Evolutionary conservation across 2,113 vertebrate species (phyloP), one percentile per base, ranked within the genome.

Genomic region (Patagioenas fasciata): DNA sequence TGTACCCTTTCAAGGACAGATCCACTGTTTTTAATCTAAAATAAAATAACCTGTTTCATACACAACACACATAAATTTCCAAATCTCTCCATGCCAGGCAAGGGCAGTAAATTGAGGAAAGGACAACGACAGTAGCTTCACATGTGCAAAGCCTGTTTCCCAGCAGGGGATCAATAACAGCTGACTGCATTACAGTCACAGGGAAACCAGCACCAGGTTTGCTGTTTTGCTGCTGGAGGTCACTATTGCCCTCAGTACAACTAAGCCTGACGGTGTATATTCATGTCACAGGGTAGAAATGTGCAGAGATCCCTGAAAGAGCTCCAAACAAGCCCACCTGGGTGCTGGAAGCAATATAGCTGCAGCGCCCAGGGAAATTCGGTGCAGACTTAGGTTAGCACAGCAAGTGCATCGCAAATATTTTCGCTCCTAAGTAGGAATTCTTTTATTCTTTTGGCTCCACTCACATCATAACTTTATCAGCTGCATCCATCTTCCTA

Each of bases 101-200:
- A 88, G 78, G 48, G 62, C 69, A 78, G 54, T 90, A 92, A 97
- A 96, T 75, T 80, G 75, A 96, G 85, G 85, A 51, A 78, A 96
- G 89, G 75, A 93, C n/a, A 9, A 80, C 9, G 42, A 83, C 38
- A 93, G 81, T 57, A 89, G 93, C 69, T 96, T 78, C 67, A 57
- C 54, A 69, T 54, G 58, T 82, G 81, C 79, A 93, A 82, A 85
- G 65, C 48, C 53, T 91, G 74, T 34, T 92, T 91, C 74, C 77
- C 47, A 77, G 74, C 85, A 92, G 64, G 42, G 54, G 64, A 65
- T 96, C 91, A 89, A 79, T 61, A 80, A 81, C 81, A 94, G 88
- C 81, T 58, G 90, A 67, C 89, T 83, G 69, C 38, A 51, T 21
- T 71, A 82, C 0, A 0, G 61, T 60, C 64, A 60, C 28, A 38